A percentile compares a stretch with the other conserved stretches of the same genome.
These are phyloP conservation scores for Clarias pachynema DNA, from an alignment of 2,797 vertebrate genomes.

Conservation along the genomic window DNA sequence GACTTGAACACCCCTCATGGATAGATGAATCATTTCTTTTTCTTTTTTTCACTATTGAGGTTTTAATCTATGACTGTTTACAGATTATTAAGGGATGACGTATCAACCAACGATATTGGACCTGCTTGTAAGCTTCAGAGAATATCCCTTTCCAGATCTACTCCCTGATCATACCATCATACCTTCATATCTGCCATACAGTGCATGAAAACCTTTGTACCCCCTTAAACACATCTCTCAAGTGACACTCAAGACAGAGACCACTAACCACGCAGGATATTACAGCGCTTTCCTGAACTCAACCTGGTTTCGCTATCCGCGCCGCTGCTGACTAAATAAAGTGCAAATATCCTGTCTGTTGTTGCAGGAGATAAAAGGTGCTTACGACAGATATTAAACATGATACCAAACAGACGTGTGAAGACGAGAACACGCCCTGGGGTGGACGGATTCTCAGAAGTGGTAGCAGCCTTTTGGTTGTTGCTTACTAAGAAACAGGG, in stretches of 20 bases:
- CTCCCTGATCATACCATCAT: not conserved
- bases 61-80: not conserved
- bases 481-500: not conserved
- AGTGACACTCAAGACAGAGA: not conserved
- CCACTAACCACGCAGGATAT: constrained; percentile 51
- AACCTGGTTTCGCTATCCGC: not conserved
- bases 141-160: not conserved
- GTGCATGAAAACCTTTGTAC: not conserved
- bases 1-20: too few relatives aligned
- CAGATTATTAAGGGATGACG: not conserved
- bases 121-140: not conserved
- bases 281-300: constrained; percentile 45
- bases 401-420: constrained; percentile 1
- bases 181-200: not conserved
- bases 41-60: not conserved
- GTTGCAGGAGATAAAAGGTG: not conserved
- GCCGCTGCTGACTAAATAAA: constrained; percentile 20
- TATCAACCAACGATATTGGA: not conserved
- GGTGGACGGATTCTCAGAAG: constrained; percentile 26
- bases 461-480: not conserved
- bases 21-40: too few relatives aligned
- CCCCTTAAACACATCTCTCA: not conserved
- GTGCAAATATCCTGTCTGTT: constrained; percentile 36
- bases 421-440: not conserved
- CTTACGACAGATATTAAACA: not conserved